Evolutionary conservation across 1,140 invertebrate species (phyloP), one percentile per base, ranked within the genome.

Genomic region (Drosophila bocki): DNA sequence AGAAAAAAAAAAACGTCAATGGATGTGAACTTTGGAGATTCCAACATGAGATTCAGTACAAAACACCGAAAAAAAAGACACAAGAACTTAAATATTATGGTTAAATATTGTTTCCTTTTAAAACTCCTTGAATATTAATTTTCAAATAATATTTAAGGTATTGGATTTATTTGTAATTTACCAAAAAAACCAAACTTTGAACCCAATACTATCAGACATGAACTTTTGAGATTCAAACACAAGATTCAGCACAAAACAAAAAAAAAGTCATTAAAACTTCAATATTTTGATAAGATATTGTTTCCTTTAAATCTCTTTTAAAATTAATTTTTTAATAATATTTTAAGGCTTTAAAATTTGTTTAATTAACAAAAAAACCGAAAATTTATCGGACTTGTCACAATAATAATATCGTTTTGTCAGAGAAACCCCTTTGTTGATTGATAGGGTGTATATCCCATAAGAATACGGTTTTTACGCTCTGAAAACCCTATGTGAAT

Each of bases 401-500:
- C 17, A 8, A 15, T 0, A 19, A 35, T 35, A 19, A 53, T 26
- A 39, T 39, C 13, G 35, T 6, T 26, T 22, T 54, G 33, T 15
- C 19, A 6, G 33, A 37, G 19, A 54, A 54, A 37, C 17, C 33
- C 17, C 33, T 15, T 37, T 15, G 33, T 22, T 54, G 51, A 54
- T 54, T 54, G 51, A 54, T 54, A 15, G 3, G 17, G 19, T 13
- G 9, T 37, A 22, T 15, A 37, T 22, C 51, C 33, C 19, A 26
- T 26, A 26, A 56, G 19, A 39, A 26, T 11, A 26, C 3, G 19
- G 19, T 3, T 39, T 56, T 56, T 26, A 2, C 8, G 8, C 2
- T 15, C 53, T 39, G 33, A 54, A 54, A 54, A 54, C 19, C 19
- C 51, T 22, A 22, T 0, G 17, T 54, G 53, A 56, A 56, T 39